Evolutionary conservation across 2,113 vertebrate species (phyloP).

Genomic region (Myrmecophaga tridactyla): DNA sequence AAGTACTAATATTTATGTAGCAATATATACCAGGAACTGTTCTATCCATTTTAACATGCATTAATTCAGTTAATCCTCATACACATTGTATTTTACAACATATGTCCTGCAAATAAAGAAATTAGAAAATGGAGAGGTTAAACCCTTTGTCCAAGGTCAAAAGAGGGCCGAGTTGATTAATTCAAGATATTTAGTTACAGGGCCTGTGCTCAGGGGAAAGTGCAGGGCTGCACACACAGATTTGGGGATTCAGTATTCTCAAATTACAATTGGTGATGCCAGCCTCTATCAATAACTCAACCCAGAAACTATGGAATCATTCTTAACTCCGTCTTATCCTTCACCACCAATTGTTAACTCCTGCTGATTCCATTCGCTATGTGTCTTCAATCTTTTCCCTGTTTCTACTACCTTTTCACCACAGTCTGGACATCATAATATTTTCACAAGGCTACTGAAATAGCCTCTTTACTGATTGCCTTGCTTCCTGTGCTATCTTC

Average conservation of each 20-base stretch:
- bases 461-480: background rate
- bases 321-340: background rate
- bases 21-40: background rate
- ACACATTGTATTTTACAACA: background rate
- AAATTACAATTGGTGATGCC: background rate
- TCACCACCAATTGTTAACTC: background rate
- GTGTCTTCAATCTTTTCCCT: background rate
- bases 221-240: background rate
- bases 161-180: background rate
- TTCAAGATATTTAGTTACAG: background rate
- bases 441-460: background rate
- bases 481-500: background rate
- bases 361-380: background rate
- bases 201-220: background rate
- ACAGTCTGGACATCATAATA: background rate
- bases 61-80: background rate
- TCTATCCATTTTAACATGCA: background rate
- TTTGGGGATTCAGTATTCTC: background rate
- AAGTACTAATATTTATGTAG: background rate
- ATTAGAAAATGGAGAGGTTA: background rate
- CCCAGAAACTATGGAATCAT: background rate
- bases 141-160: background rate
- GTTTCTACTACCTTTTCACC: background rate
- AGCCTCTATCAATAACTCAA: background rate
- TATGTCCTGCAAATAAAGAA: background rate